These are phyloP conservation scores for Corvus moneduloides DNA, from an alignment of 2,113 vertebrate genomes.

Conservation along the genomic window DNA sequence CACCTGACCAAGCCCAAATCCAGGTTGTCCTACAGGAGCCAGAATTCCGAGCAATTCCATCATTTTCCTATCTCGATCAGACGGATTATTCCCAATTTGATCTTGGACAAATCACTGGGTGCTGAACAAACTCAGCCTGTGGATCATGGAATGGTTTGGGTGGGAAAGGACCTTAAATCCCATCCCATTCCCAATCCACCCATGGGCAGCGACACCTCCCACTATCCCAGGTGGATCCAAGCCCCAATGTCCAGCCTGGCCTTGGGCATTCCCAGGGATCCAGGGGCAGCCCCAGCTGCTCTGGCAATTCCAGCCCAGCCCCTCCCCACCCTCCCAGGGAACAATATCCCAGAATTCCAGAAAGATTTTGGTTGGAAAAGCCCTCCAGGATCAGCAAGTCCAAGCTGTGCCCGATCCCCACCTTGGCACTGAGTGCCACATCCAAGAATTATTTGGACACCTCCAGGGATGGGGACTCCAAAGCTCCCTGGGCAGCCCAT, in stretches of 20 bases:
- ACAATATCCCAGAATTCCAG: not conserved
- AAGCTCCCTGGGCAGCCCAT: not conserved
- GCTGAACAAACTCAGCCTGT: not conserved
- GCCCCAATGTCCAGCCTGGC: rapidly evolving
- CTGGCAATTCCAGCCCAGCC: not conserved
- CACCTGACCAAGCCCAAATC: not conserved
- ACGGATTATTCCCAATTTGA: not conserved
- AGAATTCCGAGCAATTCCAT: not conserved
- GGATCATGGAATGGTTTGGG: not conserved
- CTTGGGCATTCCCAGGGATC: not conserved
- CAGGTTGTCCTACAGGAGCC: not conserved
- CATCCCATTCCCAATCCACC: not conserved
- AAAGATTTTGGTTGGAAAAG: not conserved
- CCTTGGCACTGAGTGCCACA: not conserved
- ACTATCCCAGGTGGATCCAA: rapidly evolving
- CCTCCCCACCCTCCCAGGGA: no score
- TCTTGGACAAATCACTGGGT: not conserved
- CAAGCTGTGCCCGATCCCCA: rapidly evolving
- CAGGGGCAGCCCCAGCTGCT: not conserved
- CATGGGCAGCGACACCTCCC: not conserved
- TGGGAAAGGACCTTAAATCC: not conserved
- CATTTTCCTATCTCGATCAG: not conserved
- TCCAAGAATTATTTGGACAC: not conserved
- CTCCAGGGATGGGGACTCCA: not conserved
- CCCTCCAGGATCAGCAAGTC: rapidly evolving